A percentile compares a stretch with the other conserved stretches of the same genome.
Conservation (phyloP, 1,140 invertebrate genomes). For the Hermetia illucens region DNA sequence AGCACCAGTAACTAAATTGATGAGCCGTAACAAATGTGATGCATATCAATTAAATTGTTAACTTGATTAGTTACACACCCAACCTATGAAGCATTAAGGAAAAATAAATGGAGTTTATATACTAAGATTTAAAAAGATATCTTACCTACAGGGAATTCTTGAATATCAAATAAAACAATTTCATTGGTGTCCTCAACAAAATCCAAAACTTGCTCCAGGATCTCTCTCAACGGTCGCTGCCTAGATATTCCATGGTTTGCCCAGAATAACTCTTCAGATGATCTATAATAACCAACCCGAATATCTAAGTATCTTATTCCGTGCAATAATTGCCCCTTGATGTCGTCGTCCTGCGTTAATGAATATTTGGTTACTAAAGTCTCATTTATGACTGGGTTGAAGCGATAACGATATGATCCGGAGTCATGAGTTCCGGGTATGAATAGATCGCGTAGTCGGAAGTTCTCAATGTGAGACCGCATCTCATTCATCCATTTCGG, state of each 20-base stretch:
- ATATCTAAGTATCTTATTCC: slow-evolving; percentile 45
- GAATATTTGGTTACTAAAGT: slow-evolving; percentile 33
- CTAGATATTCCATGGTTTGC: slow-evolving; percentile 39
- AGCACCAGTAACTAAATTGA: too few relatives aligned
- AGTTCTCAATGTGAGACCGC: slow-evolving; percentile 23
- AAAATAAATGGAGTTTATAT: neutral
- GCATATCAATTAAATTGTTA: neutral
- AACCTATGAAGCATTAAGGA: neutral
- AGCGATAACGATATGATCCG: slow-evolving; percentile 37
- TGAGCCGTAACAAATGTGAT: too few relatives aligned
- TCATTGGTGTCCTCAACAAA: slow-evolving; percentile 45
- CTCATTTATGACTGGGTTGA: slow-evolving; percentile 20
- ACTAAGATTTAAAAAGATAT: neutral
- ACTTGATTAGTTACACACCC: neutral
- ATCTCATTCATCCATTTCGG: slow-evolving; percentile 46
- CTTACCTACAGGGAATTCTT: slow-evolving; percentile 43
- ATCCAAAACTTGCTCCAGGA: slow-evolving; percentile 37
- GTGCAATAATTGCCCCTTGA: slow-evolving; percentile 40
- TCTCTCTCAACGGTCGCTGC: slow-evolving; percentile 32
- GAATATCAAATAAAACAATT: slow-evolving; percentile 47
- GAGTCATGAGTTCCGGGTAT: slow-evolving; percentile 51
- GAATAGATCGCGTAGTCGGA: slow-evolving; percentile 36
- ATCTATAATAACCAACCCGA: slow-evolving; percentile 37
- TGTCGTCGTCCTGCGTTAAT: slow-evolving; percentile 40
- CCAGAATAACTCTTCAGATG: slow-evolving; percentile 32